These are phyloP conservation scores for Oenanthe oenanthe DNA, from an alignment of 2,113 vertebrate genomes.

Conservation along the genomic window DNA sequence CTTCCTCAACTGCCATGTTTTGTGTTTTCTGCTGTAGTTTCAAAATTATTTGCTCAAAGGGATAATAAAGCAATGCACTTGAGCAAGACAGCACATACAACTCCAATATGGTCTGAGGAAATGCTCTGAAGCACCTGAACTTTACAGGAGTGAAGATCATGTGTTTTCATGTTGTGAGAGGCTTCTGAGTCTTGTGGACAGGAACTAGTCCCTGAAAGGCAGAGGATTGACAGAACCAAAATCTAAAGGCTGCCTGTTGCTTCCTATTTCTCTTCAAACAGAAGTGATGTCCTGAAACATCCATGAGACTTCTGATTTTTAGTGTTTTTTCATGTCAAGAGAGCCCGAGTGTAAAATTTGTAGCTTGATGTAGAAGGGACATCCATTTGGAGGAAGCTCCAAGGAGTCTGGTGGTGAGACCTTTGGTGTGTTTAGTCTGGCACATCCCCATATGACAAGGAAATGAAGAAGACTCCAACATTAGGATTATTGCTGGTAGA, in stretches of 20 bases:
- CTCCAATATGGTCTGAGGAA: background rate
- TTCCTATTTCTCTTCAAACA: background rate
- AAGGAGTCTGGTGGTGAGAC: background rate
- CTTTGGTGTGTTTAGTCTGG: background rate
- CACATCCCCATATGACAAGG: background rate
- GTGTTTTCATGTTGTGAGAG: background rate
- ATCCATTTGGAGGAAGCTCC: background rate
- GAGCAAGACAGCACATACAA: background rate
- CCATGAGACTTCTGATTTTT: background rate
- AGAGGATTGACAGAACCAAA: constrained; percentile 6
- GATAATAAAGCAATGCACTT: background rate
- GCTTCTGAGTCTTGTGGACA: background rate
- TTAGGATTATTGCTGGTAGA: background rate
- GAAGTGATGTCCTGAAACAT: background rate
- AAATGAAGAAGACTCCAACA: background rate
- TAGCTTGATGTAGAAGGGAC: background rate
- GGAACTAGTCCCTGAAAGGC: constrained; percentile 36
- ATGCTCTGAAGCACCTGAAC: background rate
- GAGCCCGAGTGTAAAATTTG: background rate
- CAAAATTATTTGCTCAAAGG: constrained; percentile 47
- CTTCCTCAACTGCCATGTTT: background rate
- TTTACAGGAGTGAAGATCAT: background rate
- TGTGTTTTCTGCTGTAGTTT: constrained; percentile 33
- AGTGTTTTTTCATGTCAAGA: background rate
- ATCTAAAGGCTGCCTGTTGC: background rate